Conservation (phyloP, 2,797 vertebrate species). For the Austrolebias charrua region DNA sequence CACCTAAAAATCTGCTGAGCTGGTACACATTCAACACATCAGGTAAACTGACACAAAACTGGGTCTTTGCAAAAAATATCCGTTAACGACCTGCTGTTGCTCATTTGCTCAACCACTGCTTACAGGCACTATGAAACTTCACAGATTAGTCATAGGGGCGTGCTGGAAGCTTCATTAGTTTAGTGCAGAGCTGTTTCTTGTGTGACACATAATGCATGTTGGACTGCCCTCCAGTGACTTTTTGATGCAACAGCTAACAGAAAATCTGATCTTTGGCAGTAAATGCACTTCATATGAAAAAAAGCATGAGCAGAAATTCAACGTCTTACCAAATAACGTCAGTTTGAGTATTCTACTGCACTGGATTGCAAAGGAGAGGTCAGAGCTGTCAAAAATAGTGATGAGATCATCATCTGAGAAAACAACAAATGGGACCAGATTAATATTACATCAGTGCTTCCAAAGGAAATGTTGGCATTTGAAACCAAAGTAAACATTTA, state of each 20-base stretch:
- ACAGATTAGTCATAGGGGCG: constrained; percentile 24
- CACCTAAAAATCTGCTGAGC: neutral
- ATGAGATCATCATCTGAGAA: constrained; percentile 96
- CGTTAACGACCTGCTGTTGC: neutral
- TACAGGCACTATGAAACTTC: constrained; percentile 11
- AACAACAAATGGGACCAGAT: constrained; percentile 7
- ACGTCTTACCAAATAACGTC: constrained; percentile 94
- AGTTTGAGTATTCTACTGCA: constrained; percentile 99
- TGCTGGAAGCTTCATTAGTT: constrained; percentile 1
- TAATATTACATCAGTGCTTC: neutral
- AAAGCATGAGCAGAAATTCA: neutral
- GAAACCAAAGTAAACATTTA: neutral
- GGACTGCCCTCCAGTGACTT: constrained; percentile 67
- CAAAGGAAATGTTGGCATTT: constrained; percentile 1
- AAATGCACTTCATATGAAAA: neutral
- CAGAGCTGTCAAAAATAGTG: constrained; percentile 99
- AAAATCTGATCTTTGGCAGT: neutral
- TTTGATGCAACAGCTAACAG: constrained; percentile 33
- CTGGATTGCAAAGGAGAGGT: constrained; percentile 98
- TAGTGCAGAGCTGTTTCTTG: constrained; percentile 1
- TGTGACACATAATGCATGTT: constrained; percentile 25
- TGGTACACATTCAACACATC: neutral
- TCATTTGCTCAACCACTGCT: constrained; percentile 26
- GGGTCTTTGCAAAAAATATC: constrained; percentile 6
- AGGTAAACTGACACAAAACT: constrained; percentile 20